These are phyloP conservation scores for Oscheius sp. DNA, from an alignment of 2,888 invertebrate genomes.

Conservation along the genomic window DNA sequence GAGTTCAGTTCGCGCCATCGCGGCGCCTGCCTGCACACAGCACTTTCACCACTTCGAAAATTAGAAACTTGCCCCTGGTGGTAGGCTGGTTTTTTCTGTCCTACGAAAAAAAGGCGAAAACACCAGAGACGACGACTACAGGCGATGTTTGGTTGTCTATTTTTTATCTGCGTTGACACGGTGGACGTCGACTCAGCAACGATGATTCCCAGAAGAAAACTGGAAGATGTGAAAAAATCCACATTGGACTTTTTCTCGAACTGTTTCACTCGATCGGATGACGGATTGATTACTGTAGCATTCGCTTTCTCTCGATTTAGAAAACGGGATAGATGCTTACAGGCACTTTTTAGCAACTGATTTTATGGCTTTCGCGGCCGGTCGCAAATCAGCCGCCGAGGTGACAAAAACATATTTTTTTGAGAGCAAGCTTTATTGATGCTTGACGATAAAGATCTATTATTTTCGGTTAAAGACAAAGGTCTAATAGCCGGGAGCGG, in stretches of 20 bases:
- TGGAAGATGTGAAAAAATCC: background rate
- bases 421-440: background rate
- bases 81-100: constrained; percentile 23
- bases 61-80: constrained; percentile 8
- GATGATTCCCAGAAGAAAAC: background rate
- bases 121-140: background rate
- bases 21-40: constrained; percentile 18
- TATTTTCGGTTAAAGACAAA: no score
- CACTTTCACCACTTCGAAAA: constrained; percentile 26
- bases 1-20: constrained; percentile 27
- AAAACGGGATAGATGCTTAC: background rate
- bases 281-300: background rate
- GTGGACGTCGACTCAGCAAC: background rate
- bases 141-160: constrained; percentile 7
- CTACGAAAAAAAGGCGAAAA: constrained; percentile 5
- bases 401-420: background rate
- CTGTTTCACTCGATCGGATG: constrained; percentile 1
- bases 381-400: background rate
- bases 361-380: background rate
- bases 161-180: background rate
- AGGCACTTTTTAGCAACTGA: constrained; percentile 1
- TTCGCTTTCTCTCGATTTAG: background rate
- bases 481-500: constrained; percentile 69
- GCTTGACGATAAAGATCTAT: background rate
- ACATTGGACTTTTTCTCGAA: constrained; percentile 4